Conservation (phyloP, 2,113 vertebrate genomes). For the Morone chrysops region DNA sequence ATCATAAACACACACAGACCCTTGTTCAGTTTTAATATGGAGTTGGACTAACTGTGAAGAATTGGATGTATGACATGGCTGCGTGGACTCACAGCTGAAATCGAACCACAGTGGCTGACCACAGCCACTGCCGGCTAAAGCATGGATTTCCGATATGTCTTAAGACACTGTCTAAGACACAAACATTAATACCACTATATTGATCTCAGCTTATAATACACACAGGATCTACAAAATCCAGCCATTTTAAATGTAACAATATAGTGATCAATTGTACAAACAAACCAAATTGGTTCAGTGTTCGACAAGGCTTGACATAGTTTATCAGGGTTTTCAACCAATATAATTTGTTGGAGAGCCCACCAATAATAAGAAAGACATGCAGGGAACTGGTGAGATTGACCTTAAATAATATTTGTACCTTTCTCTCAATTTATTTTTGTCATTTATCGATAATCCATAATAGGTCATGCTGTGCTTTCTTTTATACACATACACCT, state of each 20-base stretch:
- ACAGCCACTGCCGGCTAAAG: slow-evolving; percentile 38
- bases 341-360: neutral
- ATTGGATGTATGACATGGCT: slow-evolving; percentile 56
- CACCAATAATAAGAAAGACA: slow-evolving; percentile 7
- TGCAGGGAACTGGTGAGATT: neutral
- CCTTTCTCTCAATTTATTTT: neutral
- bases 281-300: slow-evolving; percentile 27
- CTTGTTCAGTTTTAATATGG: slow-evolving; percentile 65
- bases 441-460: neutral
- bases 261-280: slow-evolving; percentile 50
- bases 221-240: slow-evolving; percentile 51
- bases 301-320: slow-evolving; percentile 9
- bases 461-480: neutral
- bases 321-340: neutral
- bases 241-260: slow-evolving; percentile 54
- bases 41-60: slow-evolving; percentile 48
- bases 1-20: slow-evolving; percentile 36
- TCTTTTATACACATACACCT: neutral
- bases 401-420: neutral
- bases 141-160: slow-evolving; percentile 82
- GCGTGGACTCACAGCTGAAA: slow-evolving; percentile 43
- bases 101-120: slow-evolving; percentile 52
- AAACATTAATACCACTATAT: slow-evolving; percentile 66
- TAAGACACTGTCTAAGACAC: slow-evolving; percentile 62
- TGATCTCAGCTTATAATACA: slow-evolving; percentile 59